Percentiles rank a stretch among this genome's conserved stretches.
Evolutionary conservation across 2,888 invertebrate genomes (phyloP).

Genomic region (Nephrotoma appendiculata): DNA sequence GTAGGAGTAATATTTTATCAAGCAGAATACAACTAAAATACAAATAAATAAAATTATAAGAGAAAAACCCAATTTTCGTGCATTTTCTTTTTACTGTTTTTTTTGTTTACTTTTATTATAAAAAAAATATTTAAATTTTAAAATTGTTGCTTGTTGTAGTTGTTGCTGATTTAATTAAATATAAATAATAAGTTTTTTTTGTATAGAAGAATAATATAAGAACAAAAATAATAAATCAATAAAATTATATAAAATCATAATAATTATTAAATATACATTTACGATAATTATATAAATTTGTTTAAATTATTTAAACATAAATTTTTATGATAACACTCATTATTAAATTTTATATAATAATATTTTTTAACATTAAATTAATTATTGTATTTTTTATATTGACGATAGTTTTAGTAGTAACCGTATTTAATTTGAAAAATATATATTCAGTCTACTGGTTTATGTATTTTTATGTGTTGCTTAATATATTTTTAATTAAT

Average conservation of each 20-base stretch:
- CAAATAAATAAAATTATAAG: neutral
- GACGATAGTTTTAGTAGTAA: neutral
- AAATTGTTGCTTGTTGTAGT: neutral
- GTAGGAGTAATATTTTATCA: neutral
- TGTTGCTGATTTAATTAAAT: neutral
- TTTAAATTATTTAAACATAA: neutral
- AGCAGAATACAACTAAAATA: neutral
- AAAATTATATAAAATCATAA: neutral
- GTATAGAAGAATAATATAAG: neutral
- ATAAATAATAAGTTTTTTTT: neutral
- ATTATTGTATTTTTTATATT: neutral
- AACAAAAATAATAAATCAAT: neutral
- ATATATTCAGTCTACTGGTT: neutral
- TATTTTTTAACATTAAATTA: neutral
- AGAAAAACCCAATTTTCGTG: neutral
- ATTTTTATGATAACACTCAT: neutral
- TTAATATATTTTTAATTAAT: neutral
- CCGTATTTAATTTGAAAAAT: neutral
- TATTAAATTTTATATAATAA: neutral
- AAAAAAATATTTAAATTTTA: neutral
- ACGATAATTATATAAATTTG: neutral
- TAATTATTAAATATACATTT: neutral
- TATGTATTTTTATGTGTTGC: neutral
- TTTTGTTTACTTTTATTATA: neutral
- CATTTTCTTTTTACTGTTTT: neutral